Evolutionary conservation across 1,140 invertebrate species (phyloP), one percentile per base, ranked within the genome.

Genomic region (Drosophila sturtevanti): DNA sequence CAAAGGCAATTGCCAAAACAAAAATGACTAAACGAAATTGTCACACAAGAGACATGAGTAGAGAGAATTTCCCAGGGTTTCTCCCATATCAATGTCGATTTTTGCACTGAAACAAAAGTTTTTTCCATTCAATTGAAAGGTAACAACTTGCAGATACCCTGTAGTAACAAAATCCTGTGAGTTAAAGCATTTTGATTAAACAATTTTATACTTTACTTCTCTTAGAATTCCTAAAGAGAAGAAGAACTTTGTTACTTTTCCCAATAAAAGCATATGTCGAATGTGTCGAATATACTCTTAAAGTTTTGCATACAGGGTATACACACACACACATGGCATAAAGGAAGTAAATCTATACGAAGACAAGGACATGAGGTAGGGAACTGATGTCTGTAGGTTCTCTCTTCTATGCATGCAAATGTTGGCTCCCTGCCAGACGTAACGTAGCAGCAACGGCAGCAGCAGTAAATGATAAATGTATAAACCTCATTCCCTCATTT

Each of bases 21-120:
- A 68, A 60, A 56, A 77, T 77, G 72, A 77, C 66, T 76, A 68
- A 61, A 77, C 73, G 55, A 65, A 70, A 77, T 77, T 69, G 60
- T 64, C 55, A 59, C 60, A 65, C 54, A 63, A 61, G n/a, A 48
- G 12, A 10, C 70, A 37, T n/a, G 12, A 63, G 22, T 41, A 68
- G 70, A 35, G 38, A 73, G 35, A n/a, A n/a, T n/a, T 35, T 37
- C 4, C 38, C 38, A 55, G 56, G 64, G 38, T 59, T 56, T 63
- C 44, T 34, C 61, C 61, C 62, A 68, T 38, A 16, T 21, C 44
- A 63, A 62, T 78, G 60, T 78, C 68, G 78, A 78, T 34, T 70
- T 65, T 63, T 55, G 68, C 41, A 60, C 55, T 63, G 37, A 22
- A 37, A 48, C 18, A 44, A 48, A 61, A 41, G 59, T 41, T 27